Conservation (phyloP, 1,140 invertebrate genomes). For the Scaptomyza graminum region DNA sequence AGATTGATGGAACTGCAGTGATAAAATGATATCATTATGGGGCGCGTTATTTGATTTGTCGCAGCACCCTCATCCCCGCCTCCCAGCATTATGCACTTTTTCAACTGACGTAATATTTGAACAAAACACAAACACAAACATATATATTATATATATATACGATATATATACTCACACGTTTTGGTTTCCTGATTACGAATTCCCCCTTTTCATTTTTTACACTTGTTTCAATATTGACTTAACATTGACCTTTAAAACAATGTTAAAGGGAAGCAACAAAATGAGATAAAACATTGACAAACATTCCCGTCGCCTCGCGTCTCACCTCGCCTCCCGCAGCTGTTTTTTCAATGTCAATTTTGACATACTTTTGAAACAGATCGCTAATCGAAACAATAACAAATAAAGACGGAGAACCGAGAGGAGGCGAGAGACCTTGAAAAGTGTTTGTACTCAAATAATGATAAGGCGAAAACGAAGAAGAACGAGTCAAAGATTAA, state of each 20-base stretch:
- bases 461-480: neutral
- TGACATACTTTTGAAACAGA: neutral
- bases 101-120: conserved; percentile 48
- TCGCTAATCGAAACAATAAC: too few relatives aligned
- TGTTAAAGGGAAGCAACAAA: neutral
- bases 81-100: conserved; percentile 50
- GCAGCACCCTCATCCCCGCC: too few relatives aligned
- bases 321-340: too few relatives aligned
- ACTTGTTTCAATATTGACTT: conserved; percentile 65
- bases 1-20: neutral
- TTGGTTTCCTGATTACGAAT: neutral
- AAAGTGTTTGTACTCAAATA: neutral
- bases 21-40: conserved; percentile 35
- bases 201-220: conserved; percentile 9
- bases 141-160: neutral
- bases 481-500: too few relatives aligned
- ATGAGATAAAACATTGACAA: conserved; percentile 6
- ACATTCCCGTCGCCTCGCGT: too few relatives aligned
- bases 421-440: conserved; percentile 1
- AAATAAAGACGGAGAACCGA: neutral
- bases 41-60: neutral
- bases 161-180: neutral
- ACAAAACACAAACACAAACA: too few relatives aligned
- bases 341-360: conserved; percentile 23
- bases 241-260: conserved; percentile 47